These are phyloP conservation scores for Cryptomyrus ogoouensis DNA, from an alignment of 2,113 vertebrate genomes.

Conservation along the genomic window DNA sequence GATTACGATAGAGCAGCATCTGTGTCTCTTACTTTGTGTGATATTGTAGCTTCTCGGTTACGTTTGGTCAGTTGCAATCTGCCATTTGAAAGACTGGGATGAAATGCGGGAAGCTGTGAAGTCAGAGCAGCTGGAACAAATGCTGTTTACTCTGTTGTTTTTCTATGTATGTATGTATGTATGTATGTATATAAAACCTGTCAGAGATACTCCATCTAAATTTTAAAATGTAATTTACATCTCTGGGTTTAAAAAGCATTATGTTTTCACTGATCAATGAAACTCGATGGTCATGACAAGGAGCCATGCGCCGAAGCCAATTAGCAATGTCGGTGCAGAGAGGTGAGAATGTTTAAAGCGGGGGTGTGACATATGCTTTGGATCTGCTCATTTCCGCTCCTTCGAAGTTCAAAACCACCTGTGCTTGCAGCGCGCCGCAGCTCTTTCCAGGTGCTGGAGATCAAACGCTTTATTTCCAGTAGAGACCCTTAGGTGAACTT, in stretches of 20 bases:
- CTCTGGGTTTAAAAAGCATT: background rate
- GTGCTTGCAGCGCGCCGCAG: background rate
- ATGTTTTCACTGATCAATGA: background rate
- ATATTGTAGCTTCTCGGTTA: background rate
- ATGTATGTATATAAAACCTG: background rate
- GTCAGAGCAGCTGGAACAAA: background rate
- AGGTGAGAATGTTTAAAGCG: constrained; percentile 7
- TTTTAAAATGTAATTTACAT: background rate
- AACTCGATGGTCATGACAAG: background rate
- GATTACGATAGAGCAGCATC: background rate
- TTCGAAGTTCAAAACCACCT: background rate
- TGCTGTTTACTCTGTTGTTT: background rate
- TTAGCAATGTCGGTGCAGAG: background rate
- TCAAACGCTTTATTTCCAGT: constrained; percentile 1
- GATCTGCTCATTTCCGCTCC: background rate
- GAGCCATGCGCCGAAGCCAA: background rate
- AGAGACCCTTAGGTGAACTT: background rate
- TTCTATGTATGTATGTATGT: background rate
- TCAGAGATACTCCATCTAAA: background rate
- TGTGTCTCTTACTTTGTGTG: no score
- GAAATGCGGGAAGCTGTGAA: background rate
- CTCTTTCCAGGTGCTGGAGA: constrained; percentile 7
- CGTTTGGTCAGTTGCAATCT: background rate
- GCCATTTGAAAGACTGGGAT: background rate
- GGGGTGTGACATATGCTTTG: background rate